Conservation (phyloP, 2,797 vertebrate species). For the Microctenopoma steveboyesi region DNA sequence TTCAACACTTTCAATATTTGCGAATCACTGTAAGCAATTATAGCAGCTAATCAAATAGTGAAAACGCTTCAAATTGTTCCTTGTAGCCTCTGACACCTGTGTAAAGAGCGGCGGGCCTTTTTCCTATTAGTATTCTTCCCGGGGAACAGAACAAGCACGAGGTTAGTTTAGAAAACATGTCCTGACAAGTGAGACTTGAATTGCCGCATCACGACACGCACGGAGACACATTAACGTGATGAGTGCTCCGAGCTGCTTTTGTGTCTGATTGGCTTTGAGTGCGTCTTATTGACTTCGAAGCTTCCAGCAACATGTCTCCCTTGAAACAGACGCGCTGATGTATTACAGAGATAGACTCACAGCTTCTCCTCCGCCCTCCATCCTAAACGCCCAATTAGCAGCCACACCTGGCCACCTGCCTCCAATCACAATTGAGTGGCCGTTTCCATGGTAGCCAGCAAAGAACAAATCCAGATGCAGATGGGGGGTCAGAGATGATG, state of each 20-base stretch:
- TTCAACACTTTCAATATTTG: slow-evolving; percentile 11
- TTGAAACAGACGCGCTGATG: slow-evolving; percentile 30
- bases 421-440: slow-evolving; percentile 70
- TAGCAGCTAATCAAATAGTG: slow-evolving; percentile 1
- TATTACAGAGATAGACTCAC: slow-evolving; percentile 34
- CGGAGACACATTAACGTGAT: slow-evolving; percentile 48
- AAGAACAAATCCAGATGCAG: slow-evolving; percentile 43
- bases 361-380: slow-evolving; percentile 64
- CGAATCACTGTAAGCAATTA: not conserved
- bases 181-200: slow-evolving; percentile 43
- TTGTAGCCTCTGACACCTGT: not conserved
- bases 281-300: slow-evolving; percentile 60
- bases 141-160: slow-evolving; percentile 10
- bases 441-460: slow-evolving; percentile 60
- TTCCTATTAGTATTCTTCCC: slow-evolving; percentile 12
- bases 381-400: slow-evolving; percentile 74
- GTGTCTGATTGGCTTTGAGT: slow-evolving; percentile 55
- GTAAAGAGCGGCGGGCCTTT: slow-evolving; percentile 9
- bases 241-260: slow-evolving; percentile 40
- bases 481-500: slow-evolving; percentile 54
- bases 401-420: slow-evolving; percentile 78
- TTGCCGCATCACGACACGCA: slow-evolving; percentile 35
- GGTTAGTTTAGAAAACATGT: slow-evolving; percentile 35
- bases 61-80: not conserved
- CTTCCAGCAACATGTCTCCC: slow-evolving; percentile 49